Percentiles rank a stretch among this genome's conserved stretches.
Conservation (phyloP, 1,140 invertebrate species). For the Drosophila mayri region DNA sequence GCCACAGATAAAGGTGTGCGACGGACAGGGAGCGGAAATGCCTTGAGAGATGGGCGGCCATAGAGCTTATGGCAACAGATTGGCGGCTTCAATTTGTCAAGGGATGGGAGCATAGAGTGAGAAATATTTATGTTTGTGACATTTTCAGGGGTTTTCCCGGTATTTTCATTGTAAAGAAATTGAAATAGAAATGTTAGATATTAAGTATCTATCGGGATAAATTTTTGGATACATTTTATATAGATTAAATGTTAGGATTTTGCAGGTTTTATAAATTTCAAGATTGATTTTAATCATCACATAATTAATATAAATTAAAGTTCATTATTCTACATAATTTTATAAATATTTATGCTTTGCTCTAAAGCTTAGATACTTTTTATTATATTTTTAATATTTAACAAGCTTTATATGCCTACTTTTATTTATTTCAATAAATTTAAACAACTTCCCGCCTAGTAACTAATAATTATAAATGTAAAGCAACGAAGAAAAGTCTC, state of each 20-base stretch:
- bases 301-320: not conserved
- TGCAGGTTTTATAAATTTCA: too few relatives aligned
- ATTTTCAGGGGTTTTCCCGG: not conserved
- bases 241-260: not conserved
- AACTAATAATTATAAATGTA: conserved; percentile 1
- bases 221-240: not conserved
- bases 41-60: conserved; percentile 22
- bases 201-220: not conserved
- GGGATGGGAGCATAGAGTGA: not conserved
- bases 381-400: not conserved
- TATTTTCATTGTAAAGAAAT: not conserved
- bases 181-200: not conserved
- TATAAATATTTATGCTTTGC: too few relatives aligned
- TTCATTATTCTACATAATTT: too few relatives aligned
- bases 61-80: conserved; percentile 30
- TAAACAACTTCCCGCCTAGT: not conserved
- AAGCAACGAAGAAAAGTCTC: not conserved
- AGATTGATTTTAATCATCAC: not conserved
- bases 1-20: conserved; percentile 33
- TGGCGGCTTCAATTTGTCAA: conserved; percentile 16
- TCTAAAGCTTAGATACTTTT: not conserved
- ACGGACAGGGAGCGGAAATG: conserved; percentile 25
- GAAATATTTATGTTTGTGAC: not conserved
- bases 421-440: not conserved
- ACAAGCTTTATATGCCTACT: too few relatives aligned